Evolutionary conservation across 2,113 vertebrate species (phyloP), one percentile per base, ranked within the genome.

Genomic region (Sapayoa aenigma): DNA sequence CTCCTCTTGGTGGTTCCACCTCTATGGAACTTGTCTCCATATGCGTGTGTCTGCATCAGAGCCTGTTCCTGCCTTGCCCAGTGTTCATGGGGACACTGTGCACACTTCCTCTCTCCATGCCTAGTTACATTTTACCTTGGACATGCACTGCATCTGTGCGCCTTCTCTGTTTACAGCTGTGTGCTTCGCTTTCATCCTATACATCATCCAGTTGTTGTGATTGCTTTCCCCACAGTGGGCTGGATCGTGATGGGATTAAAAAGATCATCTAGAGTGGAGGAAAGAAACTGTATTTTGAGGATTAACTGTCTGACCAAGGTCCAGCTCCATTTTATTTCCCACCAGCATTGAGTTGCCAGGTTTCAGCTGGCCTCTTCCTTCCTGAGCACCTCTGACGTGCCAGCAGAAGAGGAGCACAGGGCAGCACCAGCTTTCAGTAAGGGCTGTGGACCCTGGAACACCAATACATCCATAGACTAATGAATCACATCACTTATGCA

Each of bases 401-500:
- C 37, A 49, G 83, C 63, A 68, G 50, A 22, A n/a, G 33, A 49
- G 14, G 28, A 84, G 22, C 16, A 31, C 5, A 44, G 42, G 20
- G 44, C 39, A 92, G 23, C 35, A 35, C 6, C 0, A 0, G 41
- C 75, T 86, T 92, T 59, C 33, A 17, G 0, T 15, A 52, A 28
- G 20, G 17, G 41, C 73, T 65, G 23, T 28, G 2, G 73, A 90
- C 68, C 47, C 69, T 35, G 71, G 50, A n/a, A 84, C 65, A 66
- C 55, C 62, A 22, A 11, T 49, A 52, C 79, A 42, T 67, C 19
- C 10, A 21, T 11, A 69, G 79, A 77, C 71, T 77, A 69, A 85
- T 24, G 72, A 86, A 95, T 94, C 92, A 77, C 80, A 77, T 73
- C 69, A 9, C 89, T 95, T 88, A 35, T n/a, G 79, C 89, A 74